Base-by-base conservation (phyloP, 2,888 invertebrate species). In the Zonitis immaculata region DNA sequence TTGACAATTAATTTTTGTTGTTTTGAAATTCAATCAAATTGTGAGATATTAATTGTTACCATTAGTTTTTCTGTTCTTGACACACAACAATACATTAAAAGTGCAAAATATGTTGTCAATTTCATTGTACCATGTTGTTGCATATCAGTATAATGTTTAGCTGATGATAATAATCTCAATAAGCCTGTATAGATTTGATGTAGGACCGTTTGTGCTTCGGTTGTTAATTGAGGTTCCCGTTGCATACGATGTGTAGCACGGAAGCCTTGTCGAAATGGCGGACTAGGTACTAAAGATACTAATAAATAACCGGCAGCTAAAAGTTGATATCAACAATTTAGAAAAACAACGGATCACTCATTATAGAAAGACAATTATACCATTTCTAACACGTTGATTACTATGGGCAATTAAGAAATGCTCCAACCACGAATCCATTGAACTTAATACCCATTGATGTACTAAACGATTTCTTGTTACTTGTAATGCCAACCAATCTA, bases 381-480 rank as follows among this genome's bases (percentile, higher is more conserved):
- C 85, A 72, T 88, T 88, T 63, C 95, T 81, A 51, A 95, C 95
- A 27, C 95, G 79, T 61, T 91, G 90, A 70, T 92, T 92, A 55
- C 82, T 83, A 66, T 94, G 90, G 6, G 87, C 90, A 54, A 95
- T 82, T 53, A 95, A 80, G 74, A 91, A 95, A 60, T 88, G 86
- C 73, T 95, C 95, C 51, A 95, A 82, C 95, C 95, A 95, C 20
- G 85, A 88, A 61, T 94, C 93, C 64, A 94, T 84, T n/a, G 90
- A 90, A 64, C 88, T 88, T n/a, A 95, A 78, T 11, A 94, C 92
- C 91, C 93, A 95, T 44, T 89, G 84, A 75, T 94, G 94, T 0
- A 92, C 93, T 45, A 91, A 82, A 72, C 94, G 90, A 77, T 94
- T 95, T 55, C 94, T 83, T 0, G 93, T 89, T 1, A 86, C 86